Percentiles rank a stretch among this genome's conserved stretches.
These are phyloP conservation scores for Zosterops pallidus DNA, from an alignment of 2,113 vertebrate species.

Conservation along the genomic window DNA sequence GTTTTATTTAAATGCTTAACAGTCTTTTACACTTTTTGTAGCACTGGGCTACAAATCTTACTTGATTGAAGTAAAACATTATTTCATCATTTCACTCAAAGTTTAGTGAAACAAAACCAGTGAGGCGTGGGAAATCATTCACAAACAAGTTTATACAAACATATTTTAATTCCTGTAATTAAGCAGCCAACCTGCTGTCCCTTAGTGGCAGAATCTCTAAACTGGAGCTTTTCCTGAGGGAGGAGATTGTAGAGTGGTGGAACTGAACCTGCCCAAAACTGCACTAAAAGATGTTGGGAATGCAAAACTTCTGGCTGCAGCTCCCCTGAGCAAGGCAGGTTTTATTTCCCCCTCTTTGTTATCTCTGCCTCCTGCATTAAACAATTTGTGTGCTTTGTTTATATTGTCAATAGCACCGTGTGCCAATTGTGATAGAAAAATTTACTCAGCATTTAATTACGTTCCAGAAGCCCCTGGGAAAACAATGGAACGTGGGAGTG, in stretches of 20 bases:
- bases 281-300: not conserved
- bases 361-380: not conserved
- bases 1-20: not conserved
- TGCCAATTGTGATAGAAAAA: not conserved
- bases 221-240: too few relatives aligned
- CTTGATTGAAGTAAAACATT: not conserved
- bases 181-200: not conserved
- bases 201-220: not conserved
- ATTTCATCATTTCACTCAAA: not conserved
- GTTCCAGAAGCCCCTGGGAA: not conserved
- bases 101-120: not conserved
- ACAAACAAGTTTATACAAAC: not conserved
- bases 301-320: not conserved
- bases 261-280: not conserved
- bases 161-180: not conserved
- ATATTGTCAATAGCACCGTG: not conserved
- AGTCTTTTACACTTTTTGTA: not conserved
- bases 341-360: not conserved
- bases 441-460: slow-evolving; percentile 9
- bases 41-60: not conserved
- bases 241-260: too few relatives aligned
- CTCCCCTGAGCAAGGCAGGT: not conserved
- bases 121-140: not conserved
- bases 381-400: not conserved
- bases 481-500: not conserved